Evolutionary conservation across 2,888 invertebrate species (phyloP).

Genomic region (Eucera pruinosa): DNA sequence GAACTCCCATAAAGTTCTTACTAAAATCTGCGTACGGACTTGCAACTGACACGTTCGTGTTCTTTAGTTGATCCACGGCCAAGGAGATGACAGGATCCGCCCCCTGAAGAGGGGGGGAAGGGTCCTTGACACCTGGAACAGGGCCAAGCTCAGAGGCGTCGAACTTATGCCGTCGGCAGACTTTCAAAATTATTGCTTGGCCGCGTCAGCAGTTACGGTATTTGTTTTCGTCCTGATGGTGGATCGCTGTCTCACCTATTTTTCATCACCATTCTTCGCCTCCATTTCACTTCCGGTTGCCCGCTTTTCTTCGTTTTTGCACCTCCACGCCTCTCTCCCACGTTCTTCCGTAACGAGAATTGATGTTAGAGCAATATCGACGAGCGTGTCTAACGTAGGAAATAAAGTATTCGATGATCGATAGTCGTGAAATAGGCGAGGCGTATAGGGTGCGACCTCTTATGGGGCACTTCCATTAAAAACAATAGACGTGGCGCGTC

Average conservation of each 20-base stretch:
- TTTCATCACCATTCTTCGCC: slow-evolving; percentile 9
- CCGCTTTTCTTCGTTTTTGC: neutral
- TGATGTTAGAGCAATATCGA: slow-evolving; percentile 33
- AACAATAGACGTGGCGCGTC: slow-evolving; percentile 12
- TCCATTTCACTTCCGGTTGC: neutral
- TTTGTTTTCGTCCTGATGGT: slow-evolving; percentile 77
- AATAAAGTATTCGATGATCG: slow-evolving; percentile 38
- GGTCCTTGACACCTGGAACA: slow-evolving; percentile 83
- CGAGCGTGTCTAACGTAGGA: neutral
- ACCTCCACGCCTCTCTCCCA: neutral
- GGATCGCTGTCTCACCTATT: slow-evolving; percentile 54
- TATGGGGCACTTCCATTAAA: slow-evolving; percentile 18
- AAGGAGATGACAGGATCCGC: slow-evolving; percentile 74
- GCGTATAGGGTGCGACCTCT: too few relatives aligned
- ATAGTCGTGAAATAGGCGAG: neutral
- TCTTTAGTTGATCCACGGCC: slow-evolving; percentile 69
- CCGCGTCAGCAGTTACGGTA: slow-evolving; percentile 79
- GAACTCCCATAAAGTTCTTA: slow-evolving; percentile 21
- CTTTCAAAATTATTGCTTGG: slow-evolving; percentile 81
- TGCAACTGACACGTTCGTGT: slow-evolving; percentile 63
- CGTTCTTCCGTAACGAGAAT: slow-evolving; percentile 11
- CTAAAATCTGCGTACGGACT: slow-evolving; percentile 59
- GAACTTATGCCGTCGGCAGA: slow-evolving; percentile 81
- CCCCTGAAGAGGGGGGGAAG: slow-evolving; percentile 64
- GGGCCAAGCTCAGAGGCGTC: slow-evolving; percentile 79